phyloP scores from a whole-genome alignment of 2,888 invertebrate species.

The Melanostoma mellinum region DNA sequence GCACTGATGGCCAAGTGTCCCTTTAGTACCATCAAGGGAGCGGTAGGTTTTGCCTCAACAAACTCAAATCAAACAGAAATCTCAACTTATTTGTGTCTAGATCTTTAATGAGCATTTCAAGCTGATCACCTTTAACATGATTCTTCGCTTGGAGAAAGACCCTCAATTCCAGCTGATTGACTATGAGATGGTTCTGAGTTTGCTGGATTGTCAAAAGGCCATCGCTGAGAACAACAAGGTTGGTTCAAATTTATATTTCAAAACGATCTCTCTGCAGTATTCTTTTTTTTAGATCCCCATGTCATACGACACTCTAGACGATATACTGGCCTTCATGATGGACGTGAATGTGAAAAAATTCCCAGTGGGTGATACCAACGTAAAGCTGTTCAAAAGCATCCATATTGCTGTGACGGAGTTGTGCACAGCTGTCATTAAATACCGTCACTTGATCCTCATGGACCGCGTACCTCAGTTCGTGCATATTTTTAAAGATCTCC shows the following conservation, averaged over 20 bases:
- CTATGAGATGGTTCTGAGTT: constrained; percentile 73
- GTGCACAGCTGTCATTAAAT: constrained; percentile 76
- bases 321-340: constrained; percentile 78
- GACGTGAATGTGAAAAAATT: constrained; percentile 79
- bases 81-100: constrained; percentile 70
- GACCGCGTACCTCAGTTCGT: constrained; percentile 80
- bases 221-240: constrained; percentile 78
- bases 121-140: constrained; percentile 76
- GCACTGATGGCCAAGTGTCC: constrained; percentile 78
- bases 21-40: constrained; percentile 79
- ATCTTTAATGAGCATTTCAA: constrained; percentile 81
- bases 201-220: constrained; percentile 77
- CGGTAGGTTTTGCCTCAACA: constrained; percentile 75
- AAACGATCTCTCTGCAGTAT: too few species aligned
- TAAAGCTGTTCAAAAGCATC: constrained; percentile 75
- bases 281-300: constrained; percentile 75
- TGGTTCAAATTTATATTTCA: neutral
- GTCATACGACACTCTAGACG: constrained; percentile 78
- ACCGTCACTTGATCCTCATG: constrained; percentile 76
- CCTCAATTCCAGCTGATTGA: constrained; percentile 68
- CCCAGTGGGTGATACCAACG: constrained; percentile 75
- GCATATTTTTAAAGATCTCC: constrained; percentile 78
- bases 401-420: constrained; percentile 76
- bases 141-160: constrained; percentile 74
- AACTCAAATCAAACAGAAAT: too few species aligned